Conservation (phyloP, 2,797 vertebrate genomes). For the Merluccius polli region DNA sequence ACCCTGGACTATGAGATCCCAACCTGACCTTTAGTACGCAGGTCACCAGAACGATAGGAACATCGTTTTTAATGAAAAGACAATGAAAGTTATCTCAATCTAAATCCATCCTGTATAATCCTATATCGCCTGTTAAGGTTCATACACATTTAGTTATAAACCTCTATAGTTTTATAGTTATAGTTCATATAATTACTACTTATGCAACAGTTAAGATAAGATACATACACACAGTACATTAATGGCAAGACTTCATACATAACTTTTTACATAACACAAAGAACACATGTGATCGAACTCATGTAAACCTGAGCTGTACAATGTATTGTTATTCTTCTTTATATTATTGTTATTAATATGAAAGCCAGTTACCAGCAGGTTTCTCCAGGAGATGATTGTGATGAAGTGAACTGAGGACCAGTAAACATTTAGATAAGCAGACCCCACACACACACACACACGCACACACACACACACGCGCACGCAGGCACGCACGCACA, state of each 20-base stretch:
- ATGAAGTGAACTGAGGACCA: neutral
- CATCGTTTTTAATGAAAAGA: neutral
- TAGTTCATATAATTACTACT: neutral
- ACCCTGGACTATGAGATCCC: neutral
- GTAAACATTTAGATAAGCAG: neutral
- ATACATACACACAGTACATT: neutral
- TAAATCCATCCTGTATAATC: no score
- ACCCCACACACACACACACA: neutral
- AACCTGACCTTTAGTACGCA: neutral
- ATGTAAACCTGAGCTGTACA: neutral
- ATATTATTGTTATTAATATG: neutral
- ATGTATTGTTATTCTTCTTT: neutral
- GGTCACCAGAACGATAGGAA: neutral
- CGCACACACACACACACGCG: neutral
- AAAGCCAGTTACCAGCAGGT: neutral
- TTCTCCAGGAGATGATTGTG: neutral
- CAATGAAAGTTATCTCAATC: neutral
- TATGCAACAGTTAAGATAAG: neutral
- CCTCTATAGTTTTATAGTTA: no score
- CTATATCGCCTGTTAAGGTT: neutral
- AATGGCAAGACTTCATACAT: neutral
- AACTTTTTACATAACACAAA: neutral
- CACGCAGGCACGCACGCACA: neutral
- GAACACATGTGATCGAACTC: neutral
- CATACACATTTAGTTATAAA: neutral